Evolutionary conservation across 2,797 vertebrate genomes (phyloP).

Genomic region (Carduelis carduelis): DNA sequence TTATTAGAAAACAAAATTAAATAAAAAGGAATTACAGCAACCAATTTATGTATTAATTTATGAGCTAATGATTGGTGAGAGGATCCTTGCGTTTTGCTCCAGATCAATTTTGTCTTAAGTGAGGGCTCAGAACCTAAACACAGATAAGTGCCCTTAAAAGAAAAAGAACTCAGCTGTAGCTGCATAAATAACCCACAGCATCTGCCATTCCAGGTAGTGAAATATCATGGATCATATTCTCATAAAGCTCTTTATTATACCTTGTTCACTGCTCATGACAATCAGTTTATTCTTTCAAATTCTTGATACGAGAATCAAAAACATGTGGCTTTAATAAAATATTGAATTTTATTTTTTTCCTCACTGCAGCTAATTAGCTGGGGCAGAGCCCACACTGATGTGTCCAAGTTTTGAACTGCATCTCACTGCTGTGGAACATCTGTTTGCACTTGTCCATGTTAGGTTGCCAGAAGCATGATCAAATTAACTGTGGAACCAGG

Average conservation of each 20-base stretch:
- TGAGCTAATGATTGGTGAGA: background rate
- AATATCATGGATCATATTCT: background rate
- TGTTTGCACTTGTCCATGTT: background rate
- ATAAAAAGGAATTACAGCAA: background rate
- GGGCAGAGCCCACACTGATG: background rate
- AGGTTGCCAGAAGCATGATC: background rate
- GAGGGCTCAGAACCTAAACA: background rate
- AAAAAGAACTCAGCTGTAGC: background rate
- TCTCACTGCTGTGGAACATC: background rate
- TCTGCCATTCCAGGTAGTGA: background rate
- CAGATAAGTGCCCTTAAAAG: background rate
- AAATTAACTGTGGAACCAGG: background rate
- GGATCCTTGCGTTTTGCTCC: background rate
- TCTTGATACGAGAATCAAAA: background rate
- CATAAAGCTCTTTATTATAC: background rate
- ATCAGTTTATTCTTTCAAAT: background rate
- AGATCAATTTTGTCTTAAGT: background rate
- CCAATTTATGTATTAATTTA: background rate
- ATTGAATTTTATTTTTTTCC: background rate
- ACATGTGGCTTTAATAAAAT: background rate
- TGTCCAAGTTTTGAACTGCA: background rate
- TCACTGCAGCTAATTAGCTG: background rate
- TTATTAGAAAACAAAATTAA: background rate
- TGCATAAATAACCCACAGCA: background rate
- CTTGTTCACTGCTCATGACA: background rate